Conservation (phyloP, 37 sponge, comb jelly and placozoan genomes). For the Lycopodina hypogea region DNA sequence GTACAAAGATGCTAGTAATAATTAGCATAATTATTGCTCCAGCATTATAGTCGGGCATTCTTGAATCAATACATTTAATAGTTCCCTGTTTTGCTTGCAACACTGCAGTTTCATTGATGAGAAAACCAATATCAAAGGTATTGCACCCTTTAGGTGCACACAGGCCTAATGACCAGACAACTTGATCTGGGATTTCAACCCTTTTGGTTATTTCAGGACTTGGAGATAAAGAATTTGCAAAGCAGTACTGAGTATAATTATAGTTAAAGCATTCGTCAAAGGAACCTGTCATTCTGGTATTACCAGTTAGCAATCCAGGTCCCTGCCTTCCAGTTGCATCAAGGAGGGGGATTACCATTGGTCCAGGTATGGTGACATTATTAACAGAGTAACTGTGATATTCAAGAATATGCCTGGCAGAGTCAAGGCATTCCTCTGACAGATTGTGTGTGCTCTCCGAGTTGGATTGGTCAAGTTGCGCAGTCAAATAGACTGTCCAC, state of each 20-base stretch:
- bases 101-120: background rate
- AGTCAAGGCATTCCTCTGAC: background rate
- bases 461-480: background rate
- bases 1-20: constrained; percentile 34
- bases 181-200: background rate
- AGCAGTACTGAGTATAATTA: constrained; percentile 43
- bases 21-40: constrained; percentile 62
- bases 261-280: constrained; percentile 62
- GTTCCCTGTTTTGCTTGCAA: background rate
- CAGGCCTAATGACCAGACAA: constrained; percentile 11
- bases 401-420: background rate
- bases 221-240: background rate
- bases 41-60: constrained; percentile 8
- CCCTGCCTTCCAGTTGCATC: constrained; percentile 12
- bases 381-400: background rate
- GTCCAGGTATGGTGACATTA: background rate
- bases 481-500: background rate
- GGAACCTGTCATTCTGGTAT: constrained; percentile 30
- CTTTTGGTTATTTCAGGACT: background rate
- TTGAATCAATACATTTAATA: background rate
- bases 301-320: constrained; percentile 52
- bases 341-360: background rate
- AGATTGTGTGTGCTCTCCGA: background rate
- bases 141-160: constrained; percentile 39
- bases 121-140: background rate